Base-by-base conservation (phyloP, 2,888 invertebrate species). In the Pandemis corylana region DNA sequence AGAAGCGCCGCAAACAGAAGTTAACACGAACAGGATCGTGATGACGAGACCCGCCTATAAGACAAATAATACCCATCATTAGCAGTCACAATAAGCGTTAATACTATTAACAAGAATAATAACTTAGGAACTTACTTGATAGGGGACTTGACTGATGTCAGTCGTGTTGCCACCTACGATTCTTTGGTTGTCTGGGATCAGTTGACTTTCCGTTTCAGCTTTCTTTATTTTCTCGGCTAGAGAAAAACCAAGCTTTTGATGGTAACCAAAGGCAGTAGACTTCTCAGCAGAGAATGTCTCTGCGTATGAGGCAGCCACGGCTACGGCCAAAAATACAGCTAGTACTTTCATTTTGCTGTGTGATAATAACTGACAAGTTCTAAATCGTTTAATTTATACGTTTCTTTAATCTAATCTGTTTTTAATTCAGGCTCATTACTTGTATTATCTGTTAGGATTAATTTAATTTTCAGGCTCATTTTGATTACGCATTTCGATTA, bases 1-100 rank as follows among this genome's bases (percentile, higher is more conserved):
- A 7, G 87, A 81, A 9, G 85, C 91, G 28, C 92, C 91, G 74
- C 92, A 92, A 0, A 90, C 83, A 6, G 86, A 84, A 2, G 44
- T 81, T 82, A 61, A 73, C 70, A 6, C 80, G 79, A 0, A 75
- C 42, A 77, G 15, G 72, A 75, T 71, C 28, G 80, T 80, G 10
- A 78, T 78, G 13, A 87, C 71, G 2, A 86, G 80, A 71, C 87
- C 88, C 69, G 82, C 87, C 87, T 86, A 71, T 15, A 74, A 76
- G 20, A 59, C 46, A 15, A 62, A 15, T 46, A 15, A 28, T 20
- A 13, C 7, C 28, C 4, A 36, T 36, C 20, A 51, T 51, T 7
- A 59, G 28, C 9, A 28, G 28, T 4, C 10, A 12, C 2, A 59
- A 59, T 5, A 20, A 4, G 4, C 13, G 6, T 51, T 13, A n/a